These are phyloP conservation scores for Mustela lutreola DNA, from an alignment of 2,113 vertebrate species.

Conservation along the genomic window DNA sequence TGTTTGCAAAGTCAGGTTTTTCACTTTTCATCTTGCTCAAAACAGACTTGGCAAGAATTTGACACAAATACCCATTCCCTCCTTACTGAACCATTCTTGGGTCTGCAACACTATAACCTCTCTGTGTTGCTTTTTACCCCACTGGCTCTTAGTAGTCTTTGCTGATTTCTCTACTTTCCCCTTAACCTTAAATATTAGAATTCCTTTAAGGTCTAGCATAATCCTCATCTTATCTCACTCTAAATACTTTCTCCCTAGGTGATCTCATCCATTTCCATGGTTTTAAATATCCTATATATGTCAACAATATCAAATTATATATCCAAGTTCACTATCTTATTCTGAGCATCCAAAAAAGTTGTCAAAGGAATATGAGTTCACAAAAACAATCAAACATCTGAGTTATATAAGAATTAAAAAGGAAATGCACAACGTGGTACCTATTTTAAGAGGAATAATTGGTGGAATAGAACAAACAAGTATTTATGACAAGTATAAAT, in stretches of 20 bases:
- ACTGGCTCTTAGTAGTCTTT: not conserved
- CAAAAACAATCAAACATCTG: not conserved
- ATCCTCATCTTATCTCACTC: not conserved
- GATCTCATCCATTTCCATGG: not conserved
- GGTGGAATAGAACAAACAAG: not conserved
- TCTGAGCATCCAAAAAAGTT: not conserved
- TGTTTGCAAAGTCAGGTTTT: not conserved
- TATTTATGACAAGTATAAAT: not conserved
- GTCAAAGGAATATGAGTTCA: not conserved
- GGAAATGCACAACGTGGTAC: not conserved
- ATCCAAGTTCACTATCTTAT: not conserved
- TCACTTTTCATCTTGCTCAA: not conserved
- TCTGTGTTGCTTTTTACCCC: not conserved
- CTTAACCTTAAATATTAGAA: conserved; percentile 14
- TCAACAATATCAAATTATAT: not conserved
- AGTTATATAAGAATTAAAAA: conserved; percentile 14
- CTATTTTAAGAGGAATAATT: conserved; percentile 16
- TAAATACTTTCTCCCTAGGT: not conserved
- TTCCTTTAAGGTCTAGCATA: not conserved
- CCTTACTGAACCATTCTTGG: not conserved
- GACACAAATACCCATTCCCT: not conserved
- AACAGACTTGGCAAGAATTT: not conserved
- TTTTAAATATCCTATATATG: conserved; percentile 37
- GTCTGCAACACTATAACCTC: not conserved
- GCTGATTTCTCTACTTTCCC: not conserved